Percentiles rank a stretch among this genome's conserved stretches.
These are phyloP conservation scores for Myotis brandtii DNA, from an alignment of 2,113 vertebrate species.

Conservation along the genomic window DNA sequence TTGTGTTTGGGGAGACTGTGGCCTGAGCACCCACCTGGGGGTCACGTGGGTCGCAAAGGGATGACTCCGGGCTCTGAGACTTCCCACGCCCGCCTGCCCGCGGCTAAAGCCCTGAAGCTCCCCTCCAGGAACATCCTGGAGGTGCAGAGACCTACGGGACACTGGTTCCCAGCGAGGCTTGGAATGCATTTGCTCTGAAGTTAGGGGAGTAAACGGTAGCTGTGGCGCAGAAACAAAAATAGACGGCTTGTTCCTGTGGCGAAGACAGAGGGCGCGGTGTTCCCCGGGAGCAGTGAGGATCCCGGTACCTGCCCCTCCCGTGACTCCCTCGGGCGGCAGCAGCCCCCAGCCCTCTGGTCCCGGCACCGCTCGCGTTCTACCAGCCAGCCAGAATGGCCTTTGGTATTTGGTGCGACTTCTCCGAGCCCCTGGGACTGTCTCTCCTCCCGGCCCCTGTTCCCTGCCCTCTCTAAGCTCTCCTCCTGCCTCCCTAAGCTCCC, in stretches of 20 bases:
- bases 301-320: too few species aligned
- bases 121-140: not conserved
- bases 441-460: not conserved
- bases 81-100: not conserved
- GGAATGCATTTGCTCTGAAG: not conserved
- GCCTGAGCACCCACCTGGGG: rapidly evolving
- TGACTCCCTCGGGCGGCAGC: too few species aligned
- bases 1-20: not conserved
- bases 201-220: not conserved
- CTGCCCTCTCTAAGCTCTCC: too few species aligned
- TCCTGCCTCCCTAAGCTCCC: too few species aligned
- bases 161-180: not conserved
- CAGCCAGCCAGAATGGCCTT: not conserved
- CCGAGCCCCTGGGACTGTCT: not conserved
- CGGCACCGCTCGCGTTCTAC: too few species aligned
- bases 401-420: not conserved
- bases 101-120: not conserved
- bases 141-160: not conserved
- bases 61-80: not conserved
- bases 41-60: too few species aligned
- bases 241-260: not conserved
- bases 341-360: too few species aligned
- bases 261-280: rapidly evolving
- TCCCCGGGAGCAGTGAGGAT: not conserved
- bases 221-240: not conserved